Evolutionary conservation across 2,797 vertebrate genomes (phyloP).

Genomic region (Lagocephalus sceleratus): DNA sequence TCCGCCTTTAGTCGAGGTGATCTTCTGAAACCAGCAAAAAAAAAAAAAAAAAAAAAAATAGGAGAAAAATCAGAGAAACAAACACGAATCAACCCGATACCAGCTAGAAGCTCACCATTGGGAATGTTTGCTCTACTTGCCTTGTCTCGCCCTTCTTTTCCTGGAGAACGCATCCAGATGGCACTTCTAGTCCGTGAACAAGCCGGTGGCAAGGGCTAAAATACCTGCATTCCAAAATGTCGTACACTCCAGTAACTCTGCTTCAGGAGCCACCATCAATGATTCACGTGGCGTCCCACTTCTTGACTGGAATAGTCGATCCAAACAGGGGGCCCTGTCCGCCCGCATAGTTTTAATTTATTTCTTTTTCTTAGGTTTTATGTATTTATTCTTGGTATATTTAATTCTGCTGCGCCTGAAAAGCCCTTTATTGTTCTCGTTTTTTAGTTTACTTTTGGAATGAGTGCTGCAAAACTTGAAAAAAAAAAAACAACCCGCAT

Average conservation of each 20-base stretch:
- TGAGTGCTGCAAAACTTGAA: no score
- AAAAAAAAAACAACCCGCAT: constrained; percentile 15
- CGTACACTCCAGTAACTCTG: constrained; percentile 33
- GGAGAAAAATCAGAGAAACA: background rate
- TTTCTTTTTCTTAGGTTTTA: constrained; percentile 70
- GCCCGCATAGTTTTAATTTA: constrained; percentile 65
- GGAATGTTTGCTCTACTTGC: constrained; percentile 60
- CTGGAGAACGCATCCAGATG: constrained; percentile 48
- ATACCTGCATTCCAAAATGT: constrained; percentile 72
- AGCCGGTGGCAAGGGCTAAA: constrained; percentile 60
- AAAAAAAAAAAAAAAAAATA: constrained; percentile 6
- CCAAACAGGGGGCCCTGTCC: constrained; percentile 54
- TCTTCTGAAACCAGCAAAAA: constrained; percentile 67
- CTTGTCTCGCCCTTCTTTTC: constrained; percentile 50
- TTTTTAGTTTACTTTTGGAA: constrained; percentile 5
- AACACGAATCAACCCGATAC: constrained; percentile 35
- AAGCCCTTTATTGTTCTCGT: constrained; percentile 2
- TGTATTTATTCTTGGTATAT: constrained; percentile 77
- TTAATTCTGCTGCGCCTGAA: constrained; percentile 64
- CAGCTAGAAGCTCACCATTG: constrained; percentile 67
- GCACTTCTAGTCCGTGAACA: constrained; percentile 61
- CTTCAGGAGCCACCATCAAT: constrained; percentile 52
- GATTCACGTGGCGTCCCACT: constrained; percentile 39
- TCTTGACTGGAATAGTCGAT: constrained; percentile 38
- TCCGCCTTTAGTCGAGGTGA: constrained; percentile 43